A percentile compares a stretch with the other conserved stretches of the same genome.
Evolutionary conservation across 1,140 invertebrate genomes (phyloP).

Genomic region (Liolophura sinensis): DNA sequence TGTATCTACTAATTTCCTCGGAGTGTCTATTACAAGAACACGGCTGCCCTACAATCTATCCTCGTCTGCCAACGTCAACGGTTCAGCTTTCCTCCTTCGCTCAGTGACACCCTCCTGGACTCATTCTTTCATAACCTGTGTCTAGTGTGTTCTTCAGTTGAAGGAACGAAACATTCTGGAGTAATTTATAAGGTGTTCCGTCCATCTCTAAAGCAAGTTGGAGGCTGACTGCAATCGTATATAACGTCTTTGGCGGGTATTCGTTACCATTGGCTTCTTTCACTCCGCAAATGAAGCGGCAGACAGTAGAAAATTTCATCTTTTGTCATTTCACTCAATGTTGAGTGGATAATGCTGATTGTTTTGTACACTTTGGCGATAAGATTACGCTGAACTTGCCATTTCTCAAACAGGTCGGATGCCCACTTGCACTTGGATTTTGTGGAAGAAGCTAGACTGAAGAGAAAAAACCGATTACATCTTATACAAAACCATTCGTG

Average conservation of each 20-base stretch:
- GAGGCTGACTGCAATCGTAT: neutral
- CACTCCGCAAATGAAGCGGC: slow-evolving; percentile 11
- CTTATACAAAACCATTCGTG: too few species aligned
- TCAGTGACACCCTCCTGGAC: neutral
- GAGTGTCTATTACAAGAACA: neutral
- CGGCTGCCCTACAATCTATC: slow-evolving; percentile 3
- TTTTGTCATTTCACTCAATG: too few species aligned
- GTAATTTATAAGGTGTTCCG: slow-evolving; percentile 2
- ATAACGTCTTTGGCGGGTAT: slow-evolving; percentile 3
- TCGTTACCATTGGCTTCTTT: slow-evolving; percentile 7
- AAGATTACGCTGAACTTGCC: too few species aligned
- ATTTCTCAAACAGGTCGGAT: too few species aligned
- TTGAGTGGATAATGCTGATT: too few species aligned
- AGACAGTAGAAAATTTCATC: slow-evolving; percentile 6
- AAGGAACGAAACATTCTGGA: slow-evolving; percentile 2
- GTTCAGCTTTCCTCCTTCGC: neutral
- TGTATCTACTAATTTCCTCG: slow-evolving; percentile 2
- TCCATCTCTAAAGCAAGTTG: slow-evolving; percentile 4
- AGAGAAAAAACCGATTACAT: too few species aligned
- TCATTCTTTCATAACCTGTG: slow-evolving; percentile 4
- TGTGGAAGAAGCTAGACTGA: too few species aligned
- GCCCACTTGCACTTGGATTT: too few species aligned
- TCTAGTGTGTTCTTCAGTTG: slow-evolving; percentile 13
- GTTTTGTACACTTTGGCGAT: too few species aligned
- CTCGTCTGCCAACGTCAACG: slow-evolving; percentile 4